These are phyloP conservation scores for Anastatus disparis DNA, from an alignment of 1,140 invertebrate genomes.

Conservation along the genomic window DNA sequence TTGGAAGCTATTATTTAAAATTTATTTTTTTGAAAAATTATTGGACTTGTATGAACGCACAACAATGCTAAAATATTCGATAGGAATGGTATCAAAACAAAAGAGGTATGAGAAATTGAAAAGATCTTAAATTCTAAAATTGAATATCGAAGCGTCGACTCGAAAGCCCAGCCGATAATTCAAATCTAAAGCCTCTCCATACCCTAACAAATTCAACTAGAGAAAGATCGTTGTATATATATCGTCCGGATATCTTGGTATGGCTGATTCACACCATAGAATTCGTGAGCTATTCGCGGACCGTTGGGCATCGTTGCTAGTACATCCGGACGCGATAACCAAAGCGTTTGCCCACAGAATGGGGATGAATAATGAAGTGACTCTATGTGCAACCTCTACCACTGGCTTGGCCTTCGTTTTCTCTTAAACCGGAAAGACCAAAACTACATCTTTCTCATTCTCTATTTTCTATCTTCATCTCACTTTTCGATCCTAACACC, in stretches of 20 bases:
- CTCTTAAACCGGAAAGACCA: background rate
- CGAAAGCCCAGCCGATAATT: slow-evolving; percentile 42
- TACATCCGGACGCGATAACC: slow-evolving; percentile 58
- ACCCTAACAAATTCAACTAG: slow-evolving; percentile 23
- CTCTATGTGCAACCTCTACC: slow-evolving; percentile 58
- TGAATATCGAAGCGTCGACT: slow-evolving; percentile 23
- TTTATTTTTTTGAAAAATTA: slow-evolving; percentile 6
- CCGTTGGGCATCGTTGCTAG: slow-evolving; percentile 46
- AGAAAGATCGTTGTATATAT: slow-evolving; percentile 7
- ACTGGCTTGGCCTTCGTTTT: too few species aligned
- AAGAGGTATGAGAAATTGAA: background rate
- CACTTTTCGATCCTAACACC: background rate
- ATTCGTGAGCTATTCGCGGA: slow-evolving; percentile 52
- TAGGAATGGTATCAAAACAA: background rate
- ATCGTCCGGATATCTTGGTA: slow-evolving; percentile 41
- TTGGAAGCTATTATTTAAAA: too few species aligned
- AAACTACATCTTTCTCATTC: background rate
- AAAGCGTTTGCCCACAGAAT: slow-evolving; percentile 49
- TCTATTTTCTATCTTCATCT: background rate
- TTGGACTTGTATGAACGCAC: background rate
- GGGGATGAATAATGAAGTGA: slow-evolving; percentile 68
- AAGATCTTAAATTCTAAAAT: slow-evolving; percentile 33
- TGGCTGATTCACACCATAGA: slow-evolving; percentile 48
- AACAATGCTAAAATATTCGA: slow-evolving; percentile 4
- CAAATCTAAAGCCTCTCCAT: slow-evolving; percentile 14